Evolutionary conservation across 2,797 vertebrate species (phyloP), one percentile per base, ranked within the genome.

Genomic region (Chaunax sp.): DNA sequence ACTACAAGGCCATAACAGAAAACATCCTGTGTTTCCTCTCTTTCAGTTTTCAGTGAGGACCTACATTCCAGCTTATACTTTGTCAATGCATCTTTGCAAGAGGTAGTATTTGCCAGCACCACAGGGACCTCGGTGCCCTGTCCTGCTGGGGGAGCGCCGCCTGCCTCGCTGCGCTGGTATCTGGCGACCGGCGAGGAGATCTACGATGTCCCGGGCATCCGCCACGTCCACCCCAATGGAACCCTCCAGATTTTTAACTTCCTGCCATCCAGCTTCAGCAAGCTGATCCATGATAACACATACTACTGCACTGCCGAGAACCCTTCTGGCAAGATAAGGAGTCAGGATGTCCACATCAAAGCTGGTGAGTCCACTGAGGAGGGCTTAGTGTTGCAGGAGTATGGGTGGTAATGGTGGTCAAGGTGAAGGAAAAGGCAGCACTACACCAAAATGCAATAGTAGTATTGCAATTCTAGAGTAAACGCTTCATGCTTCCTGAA

Each of bases 71-170:
- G 96, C 94, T 94, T 99, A 91, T 99, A 99, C 90, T 98, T 99
- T 93, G 97, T 99, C 97, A 98, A 99, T 98, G 97, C 97, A 97
- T 98, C 98, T 97, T 90, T 99, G 96, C 98, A 99, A 98, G 97
- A 98, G 97, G 97, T 99, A 98, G 97, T 99, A 94, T 99, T 99
- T 91, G 97, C 98, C 88, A 99, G 97, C 94, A 98, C 97, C 92
- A 97, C 97, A 92, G 98, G 98, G 96, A 97, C 96, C 28, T 85
- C 97, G 89, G 97, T 98, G 94, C 97, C 98, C 94, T 99, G 98
- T 94, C 97, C 98, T 23, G 98, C 97, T 77, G 96, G 96, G 86
- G 98, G 96, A 60, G 94, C 96, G 51, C 93, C 96, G 77, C 96
- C 96, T 75, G 95, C 96, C 93, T 95, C 95, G 79, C 95, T 98